phyloP scores from a whole-genome alignment of 37 sponge, comb jelly and placozoan species.

The Bolinopsis microptera region DNA sequence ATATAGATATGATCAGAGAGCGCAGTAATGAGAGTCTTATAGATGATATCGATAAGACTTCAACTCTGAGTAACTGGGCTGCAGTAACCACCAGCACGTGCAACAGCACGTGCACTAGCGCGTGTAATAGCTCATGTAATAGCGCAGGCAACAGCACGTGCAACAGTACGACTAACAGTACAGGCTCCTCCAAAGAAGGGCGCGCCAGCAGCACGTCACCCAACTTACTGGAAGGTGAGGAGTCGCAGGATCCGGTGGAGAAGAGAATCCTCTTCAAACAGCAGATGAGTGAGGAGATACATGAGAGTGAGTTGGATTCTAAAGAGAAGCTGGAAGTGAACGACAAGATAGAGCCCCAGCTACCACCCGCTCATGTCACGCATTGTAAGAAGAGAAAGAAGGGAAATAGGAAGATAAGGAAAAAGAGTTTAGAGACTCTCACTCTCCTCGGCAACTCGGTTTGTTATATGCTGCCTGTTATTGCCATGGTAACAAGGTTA shows the following conservation, averaged over 20 bases:
- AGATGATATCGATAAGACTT: neutral
- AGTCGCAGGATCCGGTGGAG: neutral
- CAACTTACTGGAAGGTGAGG: neutral
- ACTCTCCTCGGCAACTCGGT: constrained; percentile 59
- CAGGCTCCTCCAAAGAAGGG: neutral
- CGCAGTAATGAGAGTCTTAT: neutral
- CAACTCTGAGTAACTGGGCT: neutral
- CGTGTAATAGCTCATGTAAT: neutral
- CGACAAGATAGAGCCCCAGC: constrained; percentile 13
- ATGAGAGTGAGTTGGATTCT: neutral
- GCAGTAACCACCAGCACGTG: neutral
- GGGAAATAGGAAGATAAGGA: constrained; percentile 26
- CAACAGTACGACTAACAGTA: neutral
- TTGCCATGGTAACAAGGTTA: too few species aligned
- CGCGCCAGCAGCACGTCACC: neutral
- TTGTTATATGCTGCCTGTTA: too few species aligned
- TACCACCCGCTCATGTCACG: neutral
- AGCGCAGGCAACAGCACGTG: neutral
- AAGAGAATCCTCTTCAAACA: neutral
- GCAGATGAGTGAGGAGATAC: constrained; percentile 2
- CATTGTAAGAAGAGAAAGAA: constrained; percentile 1
- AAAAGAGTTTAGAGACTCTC: constrained; percentile 28
- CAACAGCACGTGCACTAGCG: neutral
- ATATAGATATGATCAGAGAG: neutral
- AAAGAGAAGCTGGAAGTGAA: constrained; percentile 25